These are phyloP conservation scores for Vannuccia rotundouncinata DNA, from an alignment of 2,888 invertebrate genomes.

Conservation along the genomic window DNA sequence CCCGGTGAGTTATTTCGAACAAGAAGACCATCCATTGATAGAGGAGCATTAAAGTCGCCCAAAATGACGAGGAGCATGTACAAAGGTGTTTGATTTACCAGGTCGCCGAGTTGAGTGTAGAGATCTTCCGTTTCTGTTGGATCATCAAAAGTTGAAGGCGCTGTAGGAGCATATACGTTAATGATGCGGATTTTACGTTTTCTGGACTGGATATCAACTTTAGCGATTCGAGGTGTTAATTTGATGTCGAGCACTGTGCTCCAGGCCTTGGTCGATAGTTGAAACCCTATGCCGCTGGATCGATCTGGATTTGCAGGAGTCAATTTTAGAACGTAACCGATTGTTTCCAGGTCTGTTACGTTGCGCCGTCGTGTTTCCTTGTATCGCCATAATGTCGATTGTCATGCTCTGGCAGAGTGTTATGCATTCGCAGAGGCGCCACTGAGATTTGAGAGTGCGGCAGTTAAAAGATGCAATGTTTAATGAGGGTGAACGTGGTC, in stretches of 20 bases:
- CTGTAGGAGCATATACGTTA: neutral
- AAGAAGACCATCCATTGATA: neutral
- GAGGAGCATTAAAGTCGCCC: slow-evolving; percentile 1
- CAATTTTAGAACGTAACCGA: neutral
- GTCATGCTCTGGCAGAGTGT: neutral
- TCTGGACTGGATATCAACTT: no score
- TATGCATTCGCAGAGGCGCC: neutral
- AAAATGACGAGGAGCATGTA: neutral
- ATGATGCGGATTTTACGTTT: neutral
- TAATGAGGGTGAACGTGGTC: neutral
- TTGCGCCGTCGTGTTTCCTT: neutral
- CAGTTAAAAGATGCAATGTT: neutral
- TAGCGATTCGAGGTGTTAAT: neutral
- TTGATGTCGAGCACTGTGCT: neutral
- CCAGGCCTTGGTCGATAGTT: neutral
- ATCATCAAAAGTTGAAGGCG: neutral
- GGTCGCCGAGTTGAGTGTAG: neutral
- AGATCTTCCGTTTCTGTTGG: slow-evolving; percentile 7
- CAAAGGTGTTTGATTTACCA: neutral
- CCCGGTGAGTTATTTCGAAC: neutral
- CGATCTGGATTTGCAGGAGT: neutral
- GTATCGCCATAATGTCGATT: neutral
- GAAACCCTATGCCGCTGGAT: neutral
- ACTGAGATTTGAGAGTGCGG: neutral
- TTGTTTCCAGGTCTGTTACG: neutral